Percentiles rank a stretch among this genome's conserved stretches.
These are phyloP conservation scores for Octopus sinensis DNA, from an alignment of 1,140 invertebrate species.

Conservation along the genomic window DNA sequence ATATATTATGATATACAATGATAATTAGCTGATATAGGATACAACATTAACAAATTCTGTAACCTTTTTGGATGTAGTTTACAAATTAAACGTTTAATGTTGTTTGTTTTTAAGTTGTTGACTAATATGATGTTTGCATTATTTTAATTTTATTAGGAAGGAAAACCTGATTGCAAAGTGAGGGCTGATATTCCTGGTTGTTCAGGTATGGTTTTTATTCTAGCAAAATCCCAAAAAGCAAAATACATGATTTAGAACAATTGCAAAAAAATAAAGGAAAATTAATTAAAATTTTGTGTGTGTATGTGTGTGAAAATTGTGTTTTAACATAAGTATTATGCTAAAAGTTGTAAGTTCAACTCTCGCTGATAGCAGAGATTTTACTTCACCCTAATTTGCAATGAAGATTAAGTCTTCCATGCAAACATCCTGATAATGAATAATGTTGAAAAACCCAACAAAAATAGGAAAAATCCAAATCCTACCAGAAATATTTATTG, in stretches of 20 bases:
- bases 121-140: background rate
- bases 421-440: too few species aligned
- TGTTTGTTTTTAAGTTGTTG: background rate
- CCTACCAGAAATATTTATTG: too few species aligned
- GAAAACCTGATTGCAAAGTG: slow-evolving; percentile 20
- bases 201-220: slow-evolving; percentile 16
- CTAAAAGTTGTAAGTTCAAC: background rate
- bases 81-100: too few species aligned
- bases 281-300: background rate
- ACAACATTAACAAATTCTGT: background rate
- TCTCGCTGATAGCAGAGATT: background rate
- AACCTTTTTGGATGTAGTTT: background rate
- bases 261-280: background rate
- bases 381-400: too few species aligned
- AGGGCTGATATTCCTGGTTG: slow-evolving; percentile 27
- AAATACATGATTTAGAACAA: too few species aligned
- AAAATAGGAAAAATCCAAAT: too few species aligned
- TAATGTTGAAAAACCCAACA: too few species aligned
- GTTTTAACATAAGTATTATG: background rate
- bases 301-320: background rate
- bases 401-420: too few species aligned
- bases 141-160: slow-evolving; percentile 20
- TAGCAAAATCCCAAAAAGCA: too few species aligned
- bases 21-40: too few species aligned
- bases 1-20: too few species aligned